phyloP scores from a whole-genome alignment of 2,113 vertebrate species.

The Gracilinanus agilis region DNA sequence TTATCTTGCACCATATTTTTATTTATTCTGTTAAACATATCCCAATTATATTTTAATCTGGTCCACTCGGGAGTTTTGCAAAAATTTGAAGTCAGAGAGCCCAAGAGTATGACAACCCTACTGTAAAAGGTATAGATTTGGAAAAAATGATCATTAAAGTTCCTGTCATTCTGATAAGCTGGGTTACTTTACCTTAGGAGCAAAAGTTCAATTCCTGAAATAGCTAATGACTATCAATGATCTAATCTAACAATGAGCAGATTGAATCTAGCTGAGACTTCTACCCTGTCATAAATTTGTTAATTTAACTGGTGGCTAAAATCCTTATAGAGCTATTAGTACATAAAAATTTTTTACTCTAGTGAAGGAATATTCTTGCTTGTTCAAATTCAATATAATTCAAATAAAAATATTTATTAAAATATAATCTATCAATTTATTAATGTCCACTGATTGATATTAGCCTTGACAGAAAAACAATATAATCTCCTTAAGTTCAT shows the following conservation, averaged over 20 bases:
- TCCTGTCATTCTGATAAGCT: not conserved
- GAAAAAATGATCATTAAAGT: not conserved
- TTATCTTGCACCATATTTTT: not conserved
- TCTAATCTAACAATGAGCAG: not conserved
- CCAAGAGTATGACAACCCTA: not conserved
- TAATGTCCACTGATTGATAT: not conserved
- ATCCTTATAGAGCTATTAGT: not conserved
- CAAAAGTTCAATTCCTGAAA: constrained; percentile 26
- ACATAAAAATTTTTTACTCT: not conserved
- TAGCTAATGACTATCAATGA: constrained; percentile 14
- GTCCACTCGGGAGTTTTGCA: not conserved
- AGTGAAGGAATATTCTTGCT: not conserved
- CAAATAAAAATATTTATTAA: not conserved
- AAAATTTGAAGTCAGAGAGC: not conserved
- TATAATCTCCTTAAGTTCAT: not conserved
- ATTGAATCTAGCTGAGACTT: not conserved
- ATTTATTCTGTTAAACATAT: not conserved
- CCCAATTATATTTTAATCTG: not conserved
- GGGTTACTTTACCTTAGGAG: not conserved
- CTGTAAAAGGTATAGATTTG: not conserved
- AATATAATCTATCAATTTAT: not conserved
- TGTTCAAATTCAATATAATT: not conserved
- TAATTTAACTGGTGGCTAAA: not conserved
- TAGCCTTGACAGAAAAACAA: not conserved
- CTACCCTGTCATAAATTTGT: constrained; percentile 11